Evolutionary conservation across 2,888 invertebrate species (phyloP).

Genomic region (Tillus elongatus): DNA sequence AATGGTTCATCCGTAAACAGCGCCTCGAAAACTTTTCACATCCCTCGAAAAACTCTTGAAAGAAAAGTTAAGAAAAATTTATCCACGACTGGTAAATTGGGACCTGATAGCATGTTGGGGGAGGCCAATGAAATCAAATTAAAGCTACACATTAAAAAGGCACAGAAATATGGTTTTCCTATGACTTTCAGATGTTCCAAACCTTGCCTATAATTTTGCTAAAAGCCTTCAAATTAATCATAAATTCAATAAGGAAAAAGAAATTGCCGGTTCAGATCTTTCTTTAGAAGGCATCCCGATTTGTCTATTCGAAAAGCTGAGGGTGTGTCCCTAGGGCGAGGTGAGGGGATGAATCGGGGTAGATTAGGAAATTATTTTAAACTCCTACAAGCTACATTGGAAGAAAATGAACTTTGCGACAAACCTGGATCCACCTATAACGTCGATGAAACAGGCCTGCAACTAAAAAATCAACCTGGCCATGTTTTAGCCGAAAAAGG

Average conservation of each 20-base stretch:
- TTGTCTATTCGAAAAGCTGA: constrained; percentile 25
- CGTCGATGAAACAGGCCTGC: constrained; percentile 21
- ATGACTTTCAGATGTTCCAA: constrained; percentile 12
- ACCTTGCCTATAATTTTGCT: constrained; percentile 10
- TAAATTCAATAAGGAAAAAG: constrained; percentile 24
- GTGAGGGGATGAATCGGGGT: constrained; percentile 23
- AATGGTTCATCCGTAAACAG: constrained; percentile 10
- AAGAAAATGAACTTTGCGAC: constrained; percentile 16
- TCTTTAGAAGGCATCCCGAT: constrained; percentile 18
- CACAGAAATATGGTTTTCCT: constrained; percentile 10
- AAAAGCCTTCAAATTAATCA: constrained; percentile 19
- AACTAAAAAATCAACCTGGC: constrained; percentile 17
- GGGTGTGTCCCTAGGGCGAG: constrained; percentile 24
- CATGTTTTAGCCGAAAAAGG: constrained; percentile 22
- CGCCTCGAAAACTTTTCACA: constrained; percentile 10
- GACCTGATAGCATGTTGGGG: constrained; percentile 8
- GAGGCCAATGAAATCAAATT: too few relatives aligned
- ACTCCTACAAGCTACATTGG: constrained; percentile 11
- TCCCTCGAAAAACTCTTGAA: constrained; percentile 13
- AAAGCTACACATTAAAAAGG: too few relatives aligned
- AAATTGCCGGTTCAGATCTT: constrained; percentile 24
- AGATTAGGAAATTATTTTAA: constrained; percentile 16
- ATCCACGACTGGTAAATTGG: constrained; percentile 12
- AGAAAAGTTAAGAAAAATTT: constrained; percentile 9
- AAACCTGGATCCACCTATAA: constrained; percentile 22